Conservation (phyloP, 2,113 vertebrate genomes). For the Phylloscopus trochiloides region DNA sequence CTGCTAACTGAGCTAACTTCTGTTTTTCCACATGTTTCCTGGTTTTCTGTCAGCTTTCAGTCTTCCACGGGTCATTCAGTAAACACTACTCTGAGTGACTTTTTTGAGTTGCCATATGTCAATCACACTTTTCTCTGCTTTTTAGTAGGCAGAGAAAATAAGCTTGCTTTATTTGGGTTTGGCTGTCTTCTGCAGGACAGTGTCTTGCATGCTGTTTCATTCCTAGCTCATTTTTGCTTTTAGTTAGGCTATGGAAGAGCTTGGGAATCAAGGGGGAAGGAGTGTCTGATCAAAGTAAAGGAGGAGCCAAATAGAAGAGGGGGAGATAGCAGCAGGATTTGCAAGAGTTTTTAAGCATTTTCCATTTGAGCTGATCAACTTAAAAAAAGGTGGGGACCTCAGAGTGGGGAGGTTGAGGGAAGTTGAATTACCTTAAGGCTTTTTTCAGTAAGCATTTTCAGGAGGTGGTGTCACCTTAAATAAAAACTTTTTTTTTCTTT, state of each 20-base stretch:
- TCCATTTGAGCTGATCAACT: not conserved
- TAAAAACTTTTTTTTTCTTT: not conserved
- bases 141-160: slow-evolving; percentile 36
- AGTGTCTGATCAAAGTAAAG: not conserved
- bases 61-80: slow-evolving; percentile 66
- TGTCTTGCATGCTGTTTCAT: not conserved
- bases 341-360: not conserved
- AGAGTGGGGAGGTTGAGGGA: fast-evolving
- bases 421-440: not conserved
- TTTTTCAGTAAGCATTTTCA: not conserved
- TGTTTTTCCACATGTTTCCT: slow-evolving; percentile 66
- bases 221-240: slow-evolving; percentile 29
- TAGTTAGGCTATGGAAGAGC: not conserved
- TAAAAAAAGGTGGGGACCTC: fast-evolving
- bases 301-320: not conserved
- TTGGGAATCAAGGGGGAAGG: not conserved
- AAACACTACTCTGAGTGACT: slow-evolving; percentile 50
- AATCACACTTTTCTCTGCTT: slow-evolving; percentile 52
- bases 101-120: slow-evolving; percentile 61
- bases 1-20: slow-evolving; percentile 26
- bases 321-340: not conserved
- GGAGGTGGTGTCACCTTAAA: not conserved
- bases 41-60: slow-evolving; percentile 52
- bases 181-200: not conserved
- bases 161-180: slow-evolving; percentile 44